A percentile compares a stretch with the other conserved stretches of the same genome.
phyloP scores from a whole-genome alignment of 2,888 invertebrate species.

The Stenurella melanura region DNA sequence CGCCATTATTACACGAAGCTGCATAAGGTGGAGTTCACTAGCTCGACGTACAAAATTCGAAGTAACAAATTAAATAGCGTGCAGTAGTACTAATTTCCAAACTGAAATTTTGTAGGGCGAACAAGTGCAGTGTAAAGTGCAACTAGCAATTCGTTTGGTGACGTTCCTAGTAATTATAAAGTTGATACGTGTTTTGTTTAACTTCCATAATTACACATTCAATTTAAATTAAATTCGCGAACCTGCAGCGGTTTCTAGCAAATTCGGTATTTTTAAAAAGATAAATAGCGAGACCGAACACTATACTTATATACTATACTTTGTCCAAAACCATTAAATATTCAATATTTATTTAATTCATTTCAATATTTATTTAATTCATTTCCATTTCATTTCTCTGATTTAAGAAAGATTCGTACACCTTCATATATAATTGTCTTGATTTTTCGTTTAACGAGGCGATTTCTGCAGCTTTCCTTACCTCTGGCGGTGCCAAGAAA shows the following conservation, averaged over 20 bases:
- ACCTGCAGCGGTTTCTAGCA: conserved; percentile 2
- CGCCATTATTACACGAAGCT: conserved; percentile 3
- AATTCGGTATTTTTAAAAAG: neutral
- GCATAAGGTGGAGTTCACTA: neutral
- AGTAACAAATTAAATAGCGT: conserved; percentile 17
- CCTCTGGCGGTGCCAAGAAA: too few species aligned
- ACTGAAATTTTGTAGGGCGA: conserved; percentile 26
- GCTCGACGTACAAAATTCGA: conserved; percentile 20
- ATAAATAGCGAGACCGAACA: too few species aligned
- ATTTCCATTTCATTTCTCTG: too few species aligned
- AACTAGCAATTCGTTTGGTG: conserved; percentile 42
- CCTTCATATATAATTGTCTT: too few species aligned
- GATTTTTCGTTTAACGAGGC: too few species aligned
- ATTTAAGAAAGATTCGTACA: too few species aligned
- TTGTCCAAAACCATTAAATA: too few species aligned
- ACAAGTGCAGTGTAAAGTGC: conserved; percentile 18
- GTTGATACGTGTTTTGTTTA: conserved; percentile 43
- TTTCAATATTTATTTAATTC: too few species aligned
- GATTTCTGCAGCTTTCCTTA: too few species aligned
- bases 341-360: too few species aligned
- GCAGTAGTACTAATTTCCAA: conserved; percentile 22
- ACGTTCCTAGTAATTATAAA: conserved; percentile 42
- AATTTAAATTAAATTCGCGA: conserved; percentile 32
- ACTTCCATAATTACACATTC: conserved; percentile 38
- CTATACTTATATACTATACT: too few species aligned